Base-by-base conservation (phyloP, 2,888 invertebrate species). In the Slavum lentiscoides region DNA sequence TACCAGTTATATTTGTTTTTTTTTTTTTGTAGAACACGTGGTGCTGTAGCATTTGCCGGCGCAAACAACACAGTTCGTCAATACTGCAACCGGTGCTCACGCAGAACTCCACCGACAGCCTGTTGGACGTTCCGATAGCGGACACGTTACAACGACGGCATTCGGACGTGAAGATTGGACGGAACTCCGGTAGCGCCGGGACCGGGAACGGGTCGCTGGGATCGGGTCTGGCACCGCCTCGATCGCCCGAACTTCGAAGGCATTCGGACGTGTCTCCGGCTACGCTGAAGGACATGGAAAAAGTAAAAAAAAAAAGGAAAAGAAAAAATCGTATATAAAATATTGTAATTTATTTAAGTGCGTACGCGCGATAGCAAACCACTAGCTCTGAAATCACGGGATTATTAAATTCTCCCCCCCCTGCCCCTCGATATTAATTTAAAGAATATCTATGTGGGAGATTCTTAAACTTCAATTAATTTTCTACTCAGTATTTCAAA, bases 201-300 rank as follows among this genome's bases (percentile, higher is more conserved):
- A 88, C 89, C 83, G 88, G 89, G 73, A 87, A 89, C 68, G 86
- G 88, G 84, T 87, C 88, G 68, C 88, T 89, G 82, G 87, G 89
- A 49, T 81, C 84, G 13, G 93, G 91, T 3, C 88, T 94, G 53
- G 94, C 93, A n/a, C 94, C 94, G 17, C 94, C 94, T 0, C 89
- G 94, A 82, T 94, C 93, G 83, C 94, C 94, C 0, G 94, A 95
- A 85, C 87, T 94, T 13, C 89, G 94, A 30, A 88, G 94, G 59
- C 94, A 94, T 86, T 94, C 94, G 2, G 95, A 94, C 85, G 94
- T 94, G 3, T 94, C 94, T 17, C 94, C 94, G 19, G 94, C 94
- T 4, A 94, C 94, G 61, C 88, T 95, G 69, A 94, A 94, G 86
- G 94, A 94, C 86, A 88, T 95, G n/a, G 94, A 95, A 88, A 93